Percentiles rank a stretch among this genome's conserved stretches.
phyloP scores from a whole-genome alignment of 2,113 vertebrate species.

The Eleginops maclovinus region DNA sequence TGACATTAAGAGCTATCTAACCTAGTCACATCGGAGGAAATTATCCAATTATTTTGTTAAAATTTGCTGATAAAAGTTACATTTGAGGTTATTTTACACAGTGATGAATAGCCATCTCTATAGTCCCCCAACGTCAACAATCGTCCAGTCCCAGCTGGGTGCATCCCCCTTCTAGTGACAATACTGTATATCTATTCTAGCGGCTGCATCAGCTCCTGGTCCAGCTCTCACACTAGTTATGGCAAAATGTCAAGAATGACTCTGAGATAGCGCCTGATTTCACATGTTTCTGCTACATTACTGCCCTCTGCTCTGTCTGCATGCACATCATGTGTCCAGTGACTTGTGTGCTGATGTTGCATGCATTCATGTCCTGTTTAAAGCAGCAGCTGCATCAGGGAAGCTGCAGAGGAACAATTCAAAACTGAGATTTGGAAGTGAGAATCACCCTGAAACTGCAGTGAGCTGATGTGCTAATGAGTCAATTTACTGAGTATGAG shows the following conservation, averaged over 20 bases:
- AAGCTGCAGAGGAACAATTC: constrained; percentile 25
- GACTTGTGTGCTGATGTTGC: constrained; percentile 9
- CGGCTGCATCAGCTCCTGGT: background rate
- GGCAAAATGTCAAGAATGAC: background rate
- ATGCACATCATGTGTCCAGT: background rate
- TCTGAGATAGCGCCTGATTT: background rate
- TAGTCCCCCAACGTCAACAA: no score
- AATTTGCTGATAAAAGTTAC: no score
- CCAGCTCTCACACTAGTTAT: background rate
- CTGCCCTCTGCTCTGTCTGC: constrained; percentile 5
- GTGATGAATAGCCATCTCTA: no score
- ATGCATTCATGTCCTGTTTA: constrained; percentile 29
- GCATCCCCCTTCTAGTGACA: no score
- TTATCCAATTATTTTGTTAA: no score
- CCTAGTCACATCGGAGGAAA: no score
- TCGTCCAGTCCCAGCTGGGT: no score
- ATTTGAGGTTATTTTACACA: no score
- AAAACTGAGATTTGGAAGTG: constrained; percentile 35
- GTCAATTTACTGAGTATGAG: background rate
- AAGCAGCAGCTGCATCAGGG: constrained; percentile 36
- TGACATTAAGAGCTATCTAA: no score
- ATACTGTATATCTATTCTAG: no score
- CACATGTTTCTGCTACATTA: background rate
- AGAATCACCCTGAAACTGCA: constrained; percentile 30
- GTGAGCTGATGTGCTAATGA: constrained; percentile 28